These are phyloP conservation scores for Eupeodes corollae DNA, from an alignment of 1,140 invertebrate genomes.

Conservation along the genomic window DNA sequence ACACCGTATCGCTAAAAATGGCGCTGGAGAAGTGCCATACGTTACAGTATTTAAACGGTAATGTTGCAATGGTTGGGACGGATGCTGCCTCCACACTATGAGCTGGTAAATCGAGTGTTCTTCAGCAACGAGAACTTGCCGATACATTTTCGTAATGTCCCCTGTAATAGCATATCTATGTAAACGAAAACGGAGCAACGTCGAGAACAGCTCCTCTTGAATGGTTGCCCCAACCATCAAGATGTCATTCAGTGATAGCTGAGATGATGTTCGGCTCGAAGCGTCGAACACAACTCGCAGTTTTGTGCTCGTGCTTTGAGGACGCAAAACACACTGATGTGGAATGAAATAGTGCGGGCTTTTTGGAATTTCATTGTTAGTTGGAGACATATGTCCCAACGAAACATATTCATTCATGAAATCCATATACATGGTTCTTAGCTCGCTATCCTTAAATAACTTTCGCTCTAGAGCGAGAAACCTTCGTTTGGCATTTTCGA, in stretches of 20 bases:
- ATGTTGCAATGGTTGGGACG: slow-evolving; percentile 8
- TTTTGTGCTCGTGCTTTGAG: slow-evolving; percentile 7
- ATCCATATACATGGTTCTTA: slow-evolving; percentile 9
- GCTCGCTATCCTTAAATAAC: slow-evolving; percentile 15
- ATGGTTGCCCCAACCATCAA: slow-evolving; percentile 6
- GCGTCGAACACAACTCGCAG: slow-evolving; percentile 6
- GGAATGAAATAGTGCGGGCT: slow-evolving; percentile 15
- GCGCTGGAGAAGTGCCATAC: slow-evolving; percentile 25
- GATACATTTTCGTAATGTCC: slow-evolving; percentile 26
- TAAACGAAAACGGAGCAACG: slow-evolving; percentile 33
- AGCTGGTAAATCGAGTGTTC: slow-evolving; percentile 20
- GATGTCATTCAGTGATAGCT: slow-evolving; percentile 11
- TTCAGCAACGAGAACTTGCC: slow-evolving; percentile 14
- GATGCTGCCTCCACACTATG: slow-evolving; percentile 28
- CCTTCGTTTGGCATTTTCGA: slow-evolving; percentile 14
- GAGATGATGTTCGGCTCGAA: neutral
- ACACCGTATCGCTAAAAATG: slow-evolving; percentile 23
- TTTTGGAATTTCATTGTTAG: slow-evolving; percentile 14
- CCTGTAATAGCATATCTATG: slow-evolving; percentile 12
- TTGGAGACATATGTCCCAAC: slow-evolving; percentile 28
- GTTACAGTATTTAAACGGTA: slow-evolving; percentile 15
- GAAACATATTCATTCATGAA: slow-evolving; percentile 28
- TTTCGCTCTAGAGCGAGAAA: slow-evolving; percentile 22
- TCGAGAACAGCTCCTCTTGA: slow-evolving; percentile 15
- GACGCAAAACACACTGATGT: slow-evolving; percentile 2